Percentiles rank a stretch among this genome's conserved stretches.
phyloP scores from a whole-genome alignment of 1,140 invertebrate genomes.

The Teleogryllus occipitalis region DNA sequence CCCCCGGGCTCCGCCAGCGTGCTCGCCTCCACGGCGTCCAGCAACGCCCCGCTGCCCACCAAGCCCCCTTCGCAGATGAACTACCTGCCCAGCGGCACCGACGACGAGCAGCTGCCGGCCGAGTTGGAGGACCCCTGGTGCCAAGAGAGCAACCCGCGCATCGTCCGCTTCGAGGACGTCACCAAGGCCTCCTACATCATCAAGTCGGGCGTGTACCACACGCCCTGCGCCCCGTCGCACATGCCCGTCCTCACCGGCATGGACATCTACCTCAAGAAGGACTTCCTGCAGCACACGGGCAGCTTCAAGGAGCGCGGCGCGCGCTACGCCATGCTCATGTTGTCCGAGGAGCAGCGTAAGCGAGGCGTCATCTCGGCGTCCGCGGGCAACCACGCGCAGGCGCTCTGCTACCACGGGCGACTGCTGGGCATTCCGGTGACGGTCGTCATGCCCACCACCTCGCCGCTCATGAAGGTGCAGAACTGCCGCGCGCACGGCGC shows the following conservation, averaged over 20 bases:
- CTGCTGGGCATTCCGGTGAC: not conserved
- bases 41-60: too few relatives aligned
- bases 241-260: conserved; percentile 67
- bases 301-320: conserved; percentile 40
- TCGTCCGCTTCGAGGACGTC: not conserved
- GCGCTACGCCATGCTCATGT: conserved; percentile 39
- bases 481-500: conserved; percentile 42
- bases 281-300: conserved; percentile 85
- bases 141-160: not conserved
- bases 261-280: conserved; percentile 86
- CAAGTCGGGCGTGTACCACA: not conserved
- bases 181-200: not conserved
- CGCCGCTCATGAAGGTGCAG: conserved; percentile 42
- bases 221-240: conserved; percentile 43
- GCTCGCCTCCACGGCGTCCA: too few relatives aligned
- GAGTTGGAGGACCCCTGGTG: not conserved
- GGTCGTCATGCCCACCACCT: conserved; percentile 19
- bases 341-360: conserved; percentile 37
- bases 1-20: too few relatives aligned
- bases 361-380: conserved; percentile 19
- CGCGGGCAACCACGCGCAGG: conserved; percentile 23
- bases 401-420: conserved; percentile 7
- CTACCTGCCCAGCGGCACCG: not conserved
- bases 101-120: not conserved
- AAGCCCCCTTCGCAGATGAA: too few relatives aligned